Percentiles rank a stretch among this genome's conserved stretches.
Evolutionary conservation across 2,888 invertebrate genomes (phyloP).

Genomic region (Aporophyla lueneburgensis): DNA sequence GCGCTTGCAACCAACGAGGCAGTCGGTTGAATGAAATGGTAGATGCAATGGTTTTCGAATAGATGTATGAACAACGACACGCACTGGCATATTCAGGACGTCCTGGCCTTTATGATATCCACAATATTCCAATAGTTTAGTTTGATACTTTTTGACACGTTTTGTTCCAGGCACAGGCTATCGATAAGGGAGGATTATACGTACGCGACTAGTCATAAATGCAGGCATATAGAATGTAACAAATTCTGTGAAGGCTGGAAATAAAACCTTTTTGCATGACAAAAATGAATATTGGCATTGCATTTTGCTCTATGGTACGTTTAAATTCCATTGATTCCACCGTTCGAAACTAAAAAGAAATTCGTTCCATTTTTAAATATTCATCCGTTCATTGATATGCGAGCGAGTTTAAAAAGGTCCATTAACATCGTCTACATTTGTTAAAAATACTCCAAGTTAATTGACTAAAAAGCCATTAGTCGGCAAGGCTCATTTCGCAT

Average conservation of each 20-base stretch:
- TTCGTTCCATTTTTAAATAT: slow-evolving; percentile 20
- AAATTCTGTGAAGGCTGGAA: not conserved
- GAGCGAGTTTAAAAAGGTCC: not conserved
- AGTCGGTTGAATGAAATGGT: too few relatives aligned
- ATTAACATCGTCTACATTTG: too few relatives aligned
- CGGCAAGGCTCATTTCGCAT: slow-evolving; percentile 32
- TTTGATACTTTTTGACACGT: not conserved
- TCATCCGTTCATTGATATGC: not conserved
- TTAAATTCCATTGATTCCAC: not conserved
- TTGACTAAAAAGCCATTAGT: slow-evolving; percentile 24
- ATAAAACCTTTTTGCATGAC: slow-evolving; percentile 17
- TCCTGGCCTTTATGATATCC: not conserved
- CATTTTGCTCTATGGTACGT: slow-evolving; percentile 8
- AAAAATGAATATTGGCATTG: not conserved
- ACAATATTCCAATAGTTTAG: not conserved
- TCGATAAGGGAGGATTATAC: not conserved
- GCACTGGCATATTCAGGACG: not conserved
- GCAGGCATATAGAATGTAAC: not conserved
- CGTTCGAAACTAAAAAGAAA: slow-evolving; percentile 9
- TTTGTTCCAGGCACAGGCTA: not conserved
- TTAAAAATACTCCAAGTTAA: not conserved
- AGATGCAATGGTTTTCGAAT: too few relatives aligned
- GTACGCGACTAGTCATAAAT: not conserved
- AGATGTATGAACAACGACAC: too few relatives aligned
- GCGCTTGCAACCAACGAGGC: too few relatives aligned